Base-by-base conservation (phyloP, 2,888 invertebrate genomes). In the Pseudanteris insignis region DNA sequence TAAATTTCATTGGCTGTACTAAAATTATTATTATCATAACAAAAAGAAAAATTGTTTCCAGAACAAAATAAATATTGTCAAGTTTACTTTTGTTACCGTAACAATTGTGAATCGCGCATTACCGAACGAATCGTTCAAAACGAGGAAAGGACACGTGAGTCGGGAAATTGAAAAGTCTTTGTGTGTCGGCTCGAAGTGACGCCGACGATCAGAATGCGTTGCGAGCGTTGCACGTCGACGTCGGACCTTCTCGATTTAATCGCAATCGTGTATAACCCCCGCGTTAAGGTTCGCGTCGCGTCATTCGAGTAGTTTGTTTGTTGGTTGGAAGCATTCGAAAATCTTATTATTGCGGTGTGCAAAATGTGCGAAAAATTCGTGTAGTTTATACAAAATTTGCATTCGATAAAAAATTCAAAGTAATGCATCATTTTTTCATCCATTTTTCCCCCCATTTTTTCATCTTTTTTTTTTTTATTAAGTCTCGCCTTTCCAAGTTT, bases 271-370 rank as follows among this genome's bases (percentile, higher is more conserved):
- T 48, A 53, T 47, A 48, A 53, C 30, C 38, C 18, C 18, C 53
- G 51, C 48, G 40, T 50, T 44, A 43, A 33, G n/a, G 29, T 24
- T 32, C 13, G 9, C 28, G 43, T 46, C 51, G 46, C 51, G 25
- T 50, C 29, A 6, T 37, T 58, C 38, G 46, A 47, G 33, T 48
- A 21, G 32, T 59, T 47, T 59, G 40, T 53, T 53, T 36, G 6
- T n/a, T n/a, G n/a, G n/a, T 59, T 63, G 63, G 63, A 63, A 63
- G 63, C 63, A 63, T 63, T 50, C n/a, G 48, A 44, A 34, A 63
- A 58, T 47, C 40, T 54, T 58, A 30, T 63, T 58, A 59, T 53
- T 59, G 54, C 63, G 40, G 37, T 48, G 58, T 58, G 63, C 58
- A 58, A 59, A 59, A 59, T 58, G 60, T 48, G 53, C 47, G 53